These are phyloP conservation scores for Meiosimyza decipiens DNA, from an alignment of 2,888 invertebrate species.

Conservation along the genomic window DNA sequence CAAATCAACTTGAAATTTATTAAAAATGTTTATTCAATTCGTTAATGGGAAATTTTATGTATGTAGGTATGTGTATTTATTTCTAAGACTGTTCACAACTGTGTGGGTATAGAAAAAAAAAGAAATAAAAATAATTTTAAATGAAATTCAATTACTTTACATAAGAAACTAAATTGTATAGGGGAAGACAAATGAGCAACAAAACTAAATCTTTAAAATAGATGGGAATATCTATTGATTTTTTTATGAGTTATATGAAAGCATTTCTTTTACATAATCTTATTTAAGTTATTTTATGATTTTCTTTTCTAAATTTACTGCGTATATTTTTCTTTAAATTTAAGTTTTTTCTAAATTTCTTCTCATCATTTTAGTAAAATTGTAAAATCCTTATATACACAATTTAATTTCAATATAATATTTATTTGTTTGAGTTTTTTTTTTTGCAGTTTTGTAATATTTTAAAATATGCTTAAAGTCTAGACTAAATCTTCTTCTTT, in stretches of 20 bases:
- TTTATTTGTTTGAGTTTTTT: slow-evolving; percentile 21
- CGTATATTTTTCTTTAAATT: slow-evolving; percentile 38
- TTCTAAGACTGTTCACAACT: background rate
- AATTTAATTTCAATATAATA: slow-evolving; percentile 48
- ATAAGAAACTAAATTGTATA: slow-evolving; percentile 6
- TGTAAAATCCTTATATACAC: slow-evolving; percentile 53
- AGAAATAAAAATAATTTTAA: slow-evolving; percentile 16
- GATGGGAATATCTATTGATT: too few species aligned
- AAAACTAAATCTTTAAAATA: too few species aligned
- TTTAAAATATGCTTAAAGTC: slow-evolving; percentile 31
- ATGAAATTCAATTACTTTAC: slow-evolving; percentile 29
- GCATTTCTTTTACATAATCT: slow-evolving; percentile 25
- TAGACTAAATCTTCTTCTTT: slow-evolving; percentile 28
- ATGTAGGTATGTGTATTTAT: background rate
- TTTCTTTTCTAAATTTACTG: slow-evolving; percentile 6
- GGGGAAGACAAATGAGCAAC: slow-evolving; percentile 29
- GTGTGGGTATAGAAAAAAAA: background rate
- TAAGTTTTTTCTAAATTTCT: slow-evolving; percentile 39
- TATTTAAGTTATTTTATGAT: slow-evolving; percentile 32
- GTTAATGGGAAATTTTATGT: slow-evolving; percentile 25
- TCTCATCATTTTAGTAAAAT: slow-evolving; percentile 49
- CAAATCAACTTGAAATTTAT: background rate
- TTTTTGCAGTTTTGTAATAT: slow-evolving; percentile 30
- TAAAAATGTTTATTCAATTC: slow-evolving; percentile 37
- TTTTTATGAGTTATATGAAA: slow-evolving; percentile 28